These are phyloP conservation scores for Steinernema hermaphroditum DNA, from an alignment of 2,888 invertebrate genomes.

Conservation along the genomic window DNA sequence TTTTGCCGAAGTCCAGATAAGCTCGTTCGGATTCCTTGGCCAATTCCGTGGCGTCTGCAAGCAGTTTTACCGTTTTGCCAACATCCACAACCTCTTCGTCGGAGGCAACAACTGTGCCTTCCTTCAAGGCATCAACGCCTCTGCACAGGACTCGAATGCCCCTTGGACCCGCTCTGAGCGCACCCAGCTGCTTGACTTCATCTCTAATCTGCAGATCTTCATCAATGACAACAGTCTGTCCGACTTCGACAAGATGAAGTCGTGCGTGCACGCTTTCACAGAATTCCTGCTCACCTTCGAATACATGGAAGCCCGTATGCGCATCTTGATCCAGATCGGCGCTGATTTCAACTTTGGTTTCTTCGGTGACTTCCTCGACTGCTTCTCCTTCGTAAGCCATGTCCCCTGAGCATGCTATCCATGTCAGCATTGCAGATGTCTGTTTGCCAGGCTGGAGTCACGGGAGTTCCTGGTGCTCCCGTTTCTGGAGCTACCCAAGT, in stretches of 20 bases:
- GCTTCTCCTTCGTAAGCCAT: not conserved
- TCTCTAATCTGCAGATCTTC: not conserved
- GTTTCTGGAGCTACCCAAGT: not conserved
- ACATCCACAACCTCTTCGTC: not conserved
- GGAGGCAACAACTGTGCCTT: not conserved
- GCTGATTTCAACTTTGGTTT: not conserved
- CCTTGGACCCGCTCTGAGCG: not conserved
- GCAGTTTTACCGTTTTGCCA: slow-evolving; percentile 11
- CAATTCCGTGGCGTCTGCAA: not conserved
- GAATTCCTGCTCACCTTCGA: not conserved
- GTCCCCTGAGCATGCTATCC: not conserved
- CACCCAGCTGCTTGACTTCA: not conserved
- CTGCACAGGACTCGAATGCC: not conserved
- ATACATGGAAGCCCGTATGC: not conserved
- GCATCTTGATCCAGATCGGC: not conserved
- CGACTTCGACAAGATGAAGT: not conserved
- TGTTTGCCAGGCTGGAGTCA: not conserved
- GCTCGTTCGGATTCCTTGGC: not conserved
- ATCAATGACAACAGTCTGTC: not conserved
- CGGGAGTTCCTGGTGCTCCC: not conserved
- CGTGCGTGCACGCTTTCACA: not conserved
- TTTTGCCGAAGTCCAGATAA: not conserved
- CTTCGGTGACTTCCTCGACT: not conserved
- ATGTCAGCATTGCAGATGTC: no score
- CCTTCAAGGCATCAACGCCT: not conserved